Evolutionary conservation across 2,113 vertebrate species (phyloP).

Genomic region (Bubo blakistoni): DNA sequence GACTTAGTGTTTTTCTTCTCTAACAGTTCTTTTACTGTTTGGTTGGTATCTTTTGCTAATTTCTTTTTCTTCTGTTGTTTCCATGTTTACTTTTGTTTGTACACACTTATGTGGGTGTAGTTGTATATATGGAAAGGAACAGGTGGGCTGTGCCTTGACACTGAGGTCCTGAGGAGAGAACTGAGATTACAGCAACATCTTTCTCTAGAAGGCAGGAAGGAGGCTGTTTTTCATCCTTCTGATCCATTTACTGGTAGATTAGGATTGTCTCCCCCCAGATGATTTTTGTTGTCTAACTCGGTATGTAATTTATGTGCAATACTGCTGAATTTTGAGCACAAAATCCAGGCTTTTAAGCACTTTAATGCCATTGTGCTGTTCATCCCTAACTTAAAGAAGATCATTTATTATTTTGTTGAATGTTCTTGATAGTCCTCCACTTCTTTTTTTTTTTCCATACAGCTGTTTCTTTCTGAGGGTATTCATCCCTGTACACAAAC

Average conservation of each 20-base stretch:
- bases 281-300: not conserved
- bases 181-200: not conserved
- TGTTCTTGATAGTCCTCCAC: not conserved
- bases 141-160: not conserved
- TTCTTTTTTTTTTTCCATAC: not conserved
- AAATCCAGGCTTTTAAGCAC: not conserved
- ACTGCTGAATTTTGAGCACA: not conserved
- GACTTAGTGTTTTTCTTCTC: not conserved
- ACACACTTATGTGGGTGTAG: not conserved
- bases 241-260: not conserved
- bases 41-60: rapidly evolving
- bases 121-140: not conserved
- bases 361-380: not conserved
- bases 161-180: not conserved
- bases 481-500: not conserved
- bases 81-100: not conserved
- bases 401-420: not conserved
- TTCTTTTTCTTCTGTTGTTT: not conserved
- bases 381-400: not conserved
- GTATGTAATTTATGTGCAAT: not conserved
- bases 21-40: not conserved
- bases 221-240: not conserved
- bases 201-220: not conserved
- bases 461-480: not conserved
- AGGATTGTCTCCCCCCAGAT: not conserved